Conservation (phyloP, 2,888 invertebrate species). For the Campoplex capitator region DNA sequence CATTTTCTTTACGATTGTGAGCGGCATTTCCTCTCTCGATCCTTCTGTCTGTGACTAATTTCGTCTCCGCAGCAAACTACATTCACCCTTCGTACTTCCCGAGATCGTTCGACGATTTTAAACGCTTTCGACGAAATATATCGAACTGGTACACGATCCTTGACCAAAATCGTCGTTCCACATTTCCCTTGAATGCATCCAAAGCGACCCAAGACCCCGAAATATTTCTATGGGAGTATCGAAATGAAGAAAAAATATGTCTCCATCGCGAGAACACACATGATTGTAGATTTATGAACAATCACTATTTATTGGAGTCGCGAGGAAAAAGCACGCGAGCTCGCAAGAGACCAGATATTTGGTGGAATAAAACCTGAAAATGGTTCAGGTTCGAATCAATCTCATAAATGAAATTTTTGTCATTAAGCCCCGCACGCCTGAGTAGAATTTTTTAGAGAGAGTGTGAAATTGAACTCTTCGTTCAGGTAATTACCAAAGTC, state of each 20-base stretch:
- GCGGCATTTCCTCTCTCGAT: conserved; percentile 40
- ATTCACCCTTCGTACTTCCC: conserved; percentile 21
- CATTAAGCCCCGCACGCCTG: background rate
- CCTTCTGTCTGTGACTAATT: conserved; percentile 63
- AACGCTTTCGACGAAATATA: conserved; percentile 39
- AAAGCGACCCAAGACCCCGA: background rate
- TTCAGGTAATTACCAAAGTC: background rate
- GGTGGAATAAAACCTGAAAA: background rate
- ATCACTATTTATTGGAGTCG: background rate
- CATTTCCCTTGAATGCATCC: background rate
- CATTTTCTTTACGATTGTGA: background rate
- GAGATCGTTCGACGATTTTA: conserved; percentile 23
- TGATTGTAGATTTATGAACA: background rate
- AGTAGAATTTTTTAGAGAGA: background rate
- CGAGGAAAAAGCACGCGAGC: background rate
- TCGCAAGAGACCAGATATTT: background rate
- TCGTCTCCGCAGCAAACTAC: conserved; percentile 6
- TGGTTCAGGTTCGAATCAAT: background rate
- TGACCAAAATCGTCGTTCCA: background rate
- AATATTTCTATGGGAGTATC: background rate
- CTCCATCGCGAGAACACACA: background rate
- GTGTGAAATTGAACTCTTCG: background rate
- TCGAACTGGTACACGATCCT: conserved; percentile 21
- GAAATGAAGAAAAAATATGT: background rate
- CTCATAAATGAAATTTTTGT: background rate